phyloP scores from a whole-genome alignment of 1,140 invertebrate genomes.

The Telenomus remus region DNA sequence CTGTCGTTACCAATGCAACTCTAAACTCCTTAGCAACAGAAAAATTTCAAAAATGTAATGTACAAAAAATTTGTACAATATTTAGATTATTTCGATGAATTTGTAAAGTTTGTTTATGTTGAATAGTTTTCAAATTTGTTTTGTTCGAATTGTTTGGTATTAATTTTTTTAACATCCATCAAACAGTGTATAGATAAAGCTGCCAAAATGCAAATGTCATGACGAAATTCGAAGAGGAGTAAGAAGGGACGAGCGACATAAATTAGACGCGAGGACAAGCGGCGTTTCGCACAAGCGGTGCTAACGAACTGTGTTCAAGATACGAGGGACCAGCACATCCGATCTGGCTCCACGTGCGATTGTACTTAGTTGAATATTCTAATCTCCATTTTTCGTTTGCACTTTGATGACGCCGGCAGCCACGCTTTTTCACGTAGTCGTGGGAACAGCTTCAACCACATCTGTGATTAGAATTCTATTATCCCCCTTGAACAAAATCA shows the following conservation, averaged over 20 bases:
- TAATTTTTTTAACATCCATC: background rate
- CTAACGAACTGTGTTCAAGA: conserved; percentile 38
- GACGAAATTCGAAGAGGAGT: too few species aligned
- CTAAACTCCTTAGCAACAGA: conserved; percentile 67
- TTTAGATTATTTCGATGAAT: too few species aligned
- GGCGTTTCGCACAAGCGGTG: conserved; percentile 48
- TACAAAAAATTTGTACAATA: too few species aligned
- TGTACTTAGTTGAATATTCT: conserved; percentile 48
- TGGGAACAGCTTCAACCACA: conserved; percentile 19
- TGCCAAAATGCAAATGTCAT: too few species aligned
- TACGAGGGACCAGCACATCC: background rate
- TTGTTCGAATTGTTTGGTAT: too few species aligned
- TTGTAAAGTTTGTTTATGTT: too few species aligned
- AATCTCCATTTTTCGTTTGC: conserved; percentile 36
- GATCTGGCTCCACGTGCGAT: conserved; percentile 3
- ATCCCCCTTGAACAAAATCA: too few species aligned
- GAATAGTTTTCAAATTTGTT: too few species aligned
- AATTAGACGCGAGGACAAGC: conserved; percentile 19
- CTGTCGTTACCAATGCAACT: conserved; percentile 65
- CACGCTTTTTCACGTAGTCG: conserved; percentile 6
- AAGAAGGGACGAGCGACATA: conserved; percentile 19
- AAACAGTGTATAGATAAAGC: too few species aligned
- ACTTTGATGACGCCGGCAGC: conserved; percentile 30
- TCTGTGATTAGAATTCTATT: conserved; percentile 1
- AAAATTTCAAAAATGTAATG: too few species aligned